Evolutionary conservation across 2,113 vertebrate species (phyloP).

Genomic region (Rhynchomys soricoides): DNA sequence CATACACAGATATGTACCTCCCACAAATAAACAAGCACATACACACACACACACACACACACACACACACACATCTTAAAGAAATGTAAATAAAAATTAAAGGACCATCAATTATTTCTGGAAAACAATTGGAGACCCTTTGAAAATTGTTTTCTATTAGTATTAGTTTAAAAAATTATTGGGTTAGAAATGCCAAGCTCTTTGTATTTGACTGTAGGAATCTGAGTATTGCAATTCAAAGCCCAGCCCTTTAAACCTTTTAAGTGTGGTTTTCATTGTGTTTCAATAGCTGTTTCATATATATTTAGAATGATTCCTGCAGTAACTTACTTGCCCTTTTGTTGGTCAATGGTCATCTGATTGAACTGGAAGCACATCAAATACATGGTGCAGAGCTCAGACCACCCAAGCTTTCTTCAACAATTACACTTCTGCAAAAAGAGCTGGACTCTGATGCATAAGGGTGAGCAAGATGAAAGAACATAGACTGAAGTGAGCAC

Average conservation of each 20-base stretch:
- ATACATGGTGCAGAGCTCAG: neutral
- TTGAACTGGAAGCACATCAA: neutral
- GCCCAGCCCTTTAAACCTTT: neutral
- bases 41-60: neutral
- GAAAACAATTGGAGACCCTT: neutral
- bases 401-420: neutral
- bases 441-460: neutral
- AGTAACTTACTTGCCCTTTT: neutral
- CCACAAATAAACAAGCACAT: neutral
- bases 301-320: neutral
- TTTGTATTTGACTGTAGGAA: neutral
- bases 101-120: neutral
- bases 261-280: neutral
- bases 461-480: neutral
- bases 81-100: neutral
- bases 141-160: neutral
- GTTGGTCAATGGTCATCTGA: neutral
- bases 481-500: neutral
- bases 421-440: neutral
- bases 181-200: neutral
- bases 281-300: neutral
- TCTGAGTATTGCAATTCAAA: neutral
- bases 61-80: neutral
- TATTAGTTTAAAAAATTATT: neutral
- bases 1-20: neutral